Evolutionary conservation across 1,140 invertebrate genomes (phyloP), one percentile per base, ranked within the genome.

Genomic region (Wasmannia auropunctata): DNA sequence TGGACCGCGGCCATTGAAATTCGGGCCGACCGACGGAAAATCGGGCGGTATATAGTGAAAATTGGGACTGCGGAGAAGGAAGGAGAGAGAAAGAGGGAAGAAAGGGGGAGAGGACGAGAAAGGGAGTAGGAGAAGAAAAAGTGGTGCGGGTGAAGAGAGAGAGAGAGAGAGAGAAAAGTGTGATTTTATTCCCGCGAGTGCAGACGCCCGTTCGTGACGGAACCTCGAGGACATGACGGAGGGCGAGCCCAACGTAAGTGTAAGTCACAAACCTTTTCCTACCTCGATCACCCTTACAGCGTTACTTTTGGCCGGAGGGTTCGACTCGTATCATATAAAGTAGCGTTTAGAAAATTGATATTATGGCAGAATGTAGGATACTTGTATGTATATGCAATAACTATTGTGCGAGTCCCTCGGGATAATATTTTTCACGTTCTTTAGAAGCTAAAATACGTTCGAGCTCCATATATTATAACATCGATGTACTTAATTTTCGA

Each of bases 151-250:
- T 54, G 49, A 43, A 37, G 40, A 49, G 11, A 72, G 54, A 60
- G 56, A 63, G 43, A 40, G 51, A 49, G 40, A 60, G 14, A 67
- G 54, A 60, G 54, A 60, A 28, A 49, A 74, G 46, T 34, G 75
- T 69, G 67, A 84, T 83, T 86, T 86, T 86, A 72, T 62, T 85
- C 46, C 62, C 34, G 80, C 67, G 65, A 74, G 79, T 72, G 79
- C 63, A 69, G 58, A 72, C 40, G 62, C 8, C 54, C 77, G 51
- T 58, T 60, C 63, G 85, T 37, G 49, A 83, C 65, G 76, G 56
- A 81, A 67, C 31, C 31, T 80, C 85, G 49, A 84, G 63, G 58
- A 84, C 80, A 87, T 87, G 86, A 87, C 86, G 86, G 86, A 87
- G 60, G 49, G 86, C 46, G 80, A 84, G 10, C 46, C 83, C 80